Evolutionary conservation across 1,140 invertebrate species (phyloP), one percentile per base, ranked within the genome.

Genomic region (Lordiphosa mommai): DNA sequence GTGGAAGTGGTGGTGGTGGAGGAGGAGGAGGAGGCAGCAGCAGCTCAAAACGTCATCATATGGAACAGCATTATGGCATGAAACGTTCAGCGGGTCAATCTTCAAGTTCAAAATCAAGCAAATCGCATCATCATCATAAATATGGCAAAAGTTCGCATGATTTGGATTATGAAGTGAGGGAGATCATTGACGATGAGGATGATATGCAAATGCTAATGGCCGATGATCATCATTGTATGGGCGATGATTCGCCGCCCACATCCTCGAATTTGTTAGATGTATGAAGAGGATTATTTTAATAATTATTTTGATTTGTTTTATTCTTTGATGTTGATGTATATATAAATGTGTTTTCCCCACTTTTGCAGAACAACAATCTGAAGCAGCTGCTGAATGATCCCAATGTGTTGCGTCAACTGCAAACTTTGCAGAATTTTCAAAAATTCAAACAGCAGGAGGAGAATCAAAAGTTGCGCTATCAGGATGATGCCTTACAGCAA

Each of bases 401-500:
- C 2, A 91, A 93, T 88, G 92, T 95, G 29, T 80, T 95, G 51
- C 90, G 93, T 17, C 94, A 95, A 59, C 88, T 95, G 4, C 87
- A 88, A 49, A 88, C 87, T 12, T 61, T 89, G 43, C 86, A 88
- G 37, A 93, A 91, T 51, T 87, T 94, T 13, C 88, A 88, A 33
- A 93, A 91, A 49, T 86, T 93, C 5, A 93, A 93, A 84, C 91
- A 92, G 33, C 91, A 92, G 47, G 94, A 95, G 72, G 91, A 84
- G 30, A 93, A 94, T 53, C 93, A 94, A 73, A 91, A 93, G 89
- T 89, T 92, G 41, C 93, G 93, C 56, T 92, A 94, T 67, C 93
- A 94, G 60, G 94, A 95, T 69, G 93, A 94, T 41, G 94, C 95
- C 72, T 94, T 95, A 88, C 93, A 95, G 79, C 93, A 94, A 80